Percentiles rank a stretch among this genome's conserved stretches.
Conservation (phyloP, 1,140 invertebrate species). For the Aradophagus sp. region DNA sequence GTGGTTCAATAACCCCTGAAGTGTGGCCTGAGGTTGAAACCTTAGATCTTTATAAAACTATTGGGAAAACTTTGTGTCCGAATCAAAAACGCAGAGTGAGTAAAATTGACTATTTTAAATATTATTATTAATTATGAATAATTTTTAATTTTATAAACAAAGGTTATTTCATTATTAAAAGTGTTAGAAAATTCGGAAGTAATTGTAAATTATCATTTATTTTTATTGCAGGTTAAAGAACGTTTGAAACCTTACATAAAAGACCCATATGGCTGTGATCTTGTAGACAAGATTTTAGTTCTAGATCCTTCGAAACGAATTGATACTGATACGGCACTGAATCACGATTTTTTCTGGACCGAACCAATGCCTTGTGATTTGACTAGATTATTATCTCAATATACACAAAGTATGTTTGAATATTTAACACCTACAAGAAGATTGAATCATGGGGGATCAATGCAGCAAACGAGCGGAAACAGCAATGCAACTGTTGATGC, state of each 20-base stretch:
- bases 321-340: slow-evolving; percentile 93
- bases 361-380: slow-evolving; percentile 95
- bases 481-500: no score
- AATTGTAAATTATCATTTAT: not conserved
- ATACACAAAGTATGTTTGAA: slow-evolving; percentile 97
- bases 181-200: no score
- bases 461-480: not conserved
- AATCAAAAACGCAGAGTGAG: slow-evolving; percentile 85
- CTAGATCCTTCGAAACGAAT: slow-evolving; percentile 91
- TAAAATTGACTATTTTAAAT: no score
- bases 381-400: slow-evolving; percentile 93
- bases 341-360: slow-evolving; percentile 98
- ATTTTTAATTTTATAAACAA: slow-evolving; percentile 61
- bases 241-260: slow-evolving; percentile 93
- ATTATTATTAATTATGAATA: not conserved
- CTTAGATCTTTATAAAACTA: no score
- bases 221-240: slow-evolving; percentile 82
- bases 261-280: slow-evolving; percentile 92
- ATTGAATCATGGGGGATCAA: not conserved
- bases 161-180: slow-evolving; percentile 74
- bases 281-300: slow-evolving; percentile 93
- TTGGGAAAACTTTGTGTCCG: no score
- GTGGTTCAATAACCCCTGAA: slow-evolving; percentile 95
- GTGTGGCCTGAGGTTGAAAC: slow-evolving; percentile 96
- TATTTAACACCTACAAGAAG: slow-evolving; percentile 77